Evolutionary conservation across 2,888 invertebrate species (phyloP), one percentile per base, ranked within the genome.

Genomic region (Dryomyza anilis): DNA sequence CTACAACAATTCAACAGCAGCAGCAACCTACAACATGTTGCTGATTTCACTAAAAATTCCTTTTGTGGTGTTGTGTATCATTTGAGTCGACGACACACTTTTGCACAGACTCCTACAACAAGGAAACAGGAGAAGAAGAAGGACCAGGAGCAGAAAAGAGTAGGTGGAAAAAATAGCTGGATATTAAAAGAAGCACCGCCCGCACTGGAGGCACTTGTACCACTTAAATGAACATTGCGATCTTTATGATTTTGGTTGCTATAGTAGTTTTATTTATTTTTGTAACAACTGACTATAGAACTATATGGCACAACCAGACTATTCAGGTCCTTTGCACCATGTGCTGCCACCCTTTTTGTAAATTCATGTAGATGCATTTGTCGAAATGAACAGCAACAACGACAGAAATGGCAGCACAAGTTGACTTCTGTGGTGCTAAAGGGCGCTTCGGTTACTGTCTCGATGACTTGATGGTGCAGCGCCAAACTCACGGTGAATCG

Each of bases 401-500:
- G n/a, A 43, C 61, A 27, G 19, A 23, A 36, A 16, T 14, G 46
- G 30, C 50, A 60, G 10, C 63, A 19, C 39, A 19, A 33, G 39
- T 58, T 58, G 39, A 43, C 52, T 64, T 67, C 69, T 65, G 57
- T 65, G 65, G 69, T 69, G 67, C 68, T 67, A 69, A 69, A 69
- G 69, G 70, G 71, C 69, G 68, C 67, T 68, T 65, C 55, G 48
- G n/a, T n/a, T n/a, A n/a, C 14, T 39, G 25, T 33, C 48, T 36
- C 16, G 23, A 16, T 16, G 30, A 23, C 23, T 59, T 19, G 59
- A n/a, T 27, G 62, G 61, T n/a, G n/a, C 14, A 52, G 23, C 16
- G 29, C 50, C 16, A 27, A 52, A 52, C 43, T 16, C 39, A 27
- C 25, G 21, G 48, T 23, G 16, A 48, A 23, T 23, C 48, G 23